phyloP scores from a whole-genome alignment of 2,888 invertebrate species.

The Drosophila cracens region DNA sequence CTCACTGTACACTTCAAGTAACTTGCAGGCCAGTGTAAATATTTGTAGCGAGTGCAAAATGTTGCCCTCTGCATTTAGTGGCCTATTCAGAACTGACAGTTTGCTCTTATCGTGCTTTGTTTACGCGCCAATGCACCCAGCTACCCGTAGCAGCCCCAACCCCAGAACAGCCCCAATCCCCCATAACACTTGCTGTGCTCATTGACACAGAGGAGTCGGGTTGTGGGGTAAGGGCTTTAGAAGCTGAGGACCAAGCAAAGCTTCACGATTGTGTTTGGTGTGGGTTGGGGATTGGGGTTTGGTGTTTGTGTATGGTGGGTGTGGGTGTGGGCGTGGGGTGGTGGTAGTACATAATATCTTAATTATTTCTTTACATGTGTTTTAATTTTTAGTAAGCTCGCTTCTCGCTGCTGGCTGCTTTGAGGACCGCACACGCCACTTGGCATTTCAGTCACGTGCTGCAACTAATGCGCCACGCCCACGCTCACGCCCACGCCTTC shows the following conservation, averaged over 20 bases:
- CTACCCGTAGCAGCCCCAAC: conserved; percentile 11
- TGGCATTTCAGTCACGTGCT: conserved; percentile 75
- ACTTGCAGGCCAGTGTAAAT: conserved; percentile 45
- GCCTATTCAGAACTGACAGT: conserved; percentile 72
- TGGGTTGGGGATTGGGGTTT: background rate
- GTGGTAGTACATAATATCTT: conserved; percentile 69
- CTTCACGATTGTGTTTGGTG: conserved; percentile 5
- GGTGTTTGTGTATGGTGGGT: background rate
- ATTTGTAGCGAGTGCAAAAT: conserved; percentile 47
- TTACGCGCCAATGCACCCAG: conserved; percentile 62
- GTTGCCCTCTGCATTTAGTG: conserved; percentile 63
- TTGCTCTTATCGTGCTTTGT: conserved; percentile 68
- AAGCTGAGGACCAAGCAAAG: conserved; percentile 13
- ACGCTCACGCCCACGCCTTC: conserved; percentile 7
- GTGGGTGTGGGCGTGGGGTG: background rate
- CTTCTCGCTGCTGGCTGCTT: conserved; percentile 25
- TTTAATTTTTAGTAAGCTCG: conserved; percentile 76
- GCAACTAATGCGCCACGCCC: conserved; percentile 70
- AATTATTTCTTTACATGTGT: conserved; percentile 79
- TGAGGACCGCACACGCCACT: conserved; percentile 37
- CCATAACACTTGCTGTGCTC: conserved; percentile 20
- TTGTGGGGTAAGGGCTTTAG: background rate
- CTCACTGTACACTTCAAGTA: background rate
- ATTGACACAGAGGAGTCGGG: background rate
- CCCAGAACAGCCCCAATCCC: conserved; percentile 1